Percentiles rank a stretch among this genome's conserved stretches.
These are phyloP conservation scores for Aphodius granarius DNA, from an alignment of 2,888 invertebrate species.

Conservation along the genomic window DNA sequence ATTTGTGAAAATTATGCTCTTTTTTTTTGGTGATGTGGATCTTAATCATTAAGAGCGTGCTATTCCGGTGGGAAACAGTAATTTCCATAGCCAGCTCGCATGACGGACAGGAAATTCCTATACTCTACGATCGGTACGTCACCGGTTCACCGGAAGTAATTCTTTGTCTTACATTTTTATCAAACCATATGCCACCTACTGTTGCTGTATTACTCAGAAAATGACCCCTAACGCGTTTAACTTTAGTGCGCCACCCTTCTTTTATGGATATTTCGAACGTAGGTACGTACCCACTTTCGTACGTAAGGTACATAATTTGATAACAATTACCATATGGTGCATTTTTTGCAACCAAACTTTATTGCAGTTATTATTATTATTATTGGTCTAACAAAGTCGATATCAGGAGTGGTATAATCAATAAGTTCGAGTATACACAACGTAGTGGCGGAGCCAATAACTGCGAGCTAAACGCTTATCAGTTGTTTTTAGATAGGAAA, in stretches of 20 bases:
- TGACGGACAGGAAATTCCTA: conserved; percentile 51
- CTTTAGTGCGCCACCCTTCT: neutral
- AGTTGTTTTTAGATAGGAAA: neutral
- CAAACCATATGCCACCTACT: conserved; percentile 45
- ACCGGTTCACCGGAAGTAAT: conserved; percentile 27
- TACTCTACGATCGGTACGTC: conserved; percentile 43
- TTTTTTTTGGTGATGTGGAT: conserved; percentile 37
- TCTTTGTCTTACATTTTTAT: conserved; percentile 35
- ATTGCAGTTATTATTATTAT: neutral
- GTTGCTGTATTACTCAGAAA: neutral
- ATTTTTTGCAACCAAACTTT: neutral
- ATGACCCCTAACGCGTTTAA: neutral
- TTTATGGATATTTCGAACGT: neutral
- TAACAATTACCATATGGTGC: neutral
- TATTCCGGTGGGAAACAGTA: conserved; percentile 39
- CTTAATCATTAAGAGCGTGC: conserved; percentile 47
- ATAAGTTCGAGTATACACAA: neutral
- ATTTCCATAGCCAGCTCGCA: conserved; percentile 47
- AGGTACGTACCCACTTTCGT: no score
- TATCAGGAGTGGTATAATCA: neutral
- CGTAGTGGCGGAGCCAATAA: neutral
- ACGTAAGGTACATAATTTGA: no score
- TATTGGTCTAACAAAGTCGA: neutral
- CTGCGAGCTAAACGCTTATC: neutral
- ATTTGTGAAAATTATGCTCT: neutral